Percentiles rank a stretch among this genome's conserved stretches.
Evolutionary conservation across 2,888 invertebrate genomes (phyloP).

Genomic region (Byasa hedistus): DNA sequence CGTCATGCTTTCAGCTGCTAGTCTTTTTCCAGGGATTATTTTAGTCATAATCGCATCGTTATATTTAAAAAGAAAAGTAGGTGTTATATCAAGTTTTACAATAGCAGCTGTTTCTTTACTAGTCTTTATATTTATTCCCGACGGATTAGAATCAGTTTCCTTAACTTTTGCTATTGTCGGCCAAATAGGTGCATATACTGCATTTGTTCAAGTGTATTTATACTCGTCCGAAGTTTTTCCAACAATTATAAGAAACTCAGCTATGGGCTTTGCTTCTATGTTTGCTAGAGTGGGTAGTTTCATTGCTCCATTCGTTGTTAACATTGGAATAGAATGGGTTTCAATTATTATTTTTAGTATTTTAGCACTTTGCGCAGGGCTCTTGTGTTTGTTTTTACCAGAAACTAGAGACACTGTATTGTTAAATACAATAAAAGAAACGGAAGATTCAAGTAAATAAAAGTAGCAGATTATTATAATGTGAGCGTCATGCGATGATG

Average conservation of each 20-base stretch:
- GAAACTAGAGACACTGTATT: slow-evolving; percentile 67
- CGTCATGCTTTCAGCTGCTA: slow-evolving; percentile 84
- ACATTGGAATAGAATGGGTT: slow-evolving; percentile 66
- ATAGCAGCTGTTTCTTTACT: slow-evolving; percentile 56
- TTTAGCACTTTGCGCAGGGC: slow-evolving; percentile 56
- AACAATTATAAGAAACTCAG: slow-evolving; percentile 88
- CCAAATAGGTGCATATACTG: slow-evolving; percentile 85
- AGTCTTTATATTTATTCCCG: slow-evolving; percentile 60
- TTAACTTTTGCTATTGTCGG: slow-evolving; percentile 86
- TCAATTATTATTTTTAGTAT: slow-evolving; percentile 63
- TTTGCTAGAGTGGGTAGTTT: slow-evolving; percentile 85
- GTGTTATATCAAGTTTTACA: slow-evolving; percentile 54
- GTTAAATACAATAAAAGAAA: slow-evolving; percentile 62
- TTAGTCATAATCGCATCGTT: slow-evolving; percentile 55
- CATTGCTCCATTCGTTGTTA: slow-evolving; percentile 83
- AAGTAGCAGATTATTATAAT: neutral
- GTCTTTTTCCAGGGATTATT: slow-evolving; percentile 54
- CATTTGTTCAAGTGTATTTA: slow-evolving; percentile 84
- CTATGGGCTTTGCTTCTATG: slow-evolving; percentile 86
- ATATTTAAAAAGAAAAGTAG: slow-evolving; percentile 56
- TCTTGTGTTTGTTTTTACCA: slow-evolving; percentile 60
- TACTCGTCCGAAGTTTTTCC: slow-evolving; percentile 90
- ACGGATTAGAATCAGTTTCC: slow-evolving; percentile 57
- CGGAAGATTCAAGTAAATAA: slow-evolving; percentile 41
- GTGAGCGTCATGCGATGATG: too few species aligned